These are phyloP conservation scores for Epinephelus cyanopodus DNA, from an alignment of 2,113 vertebrate species.

Conservation along the genomic window DNA sequence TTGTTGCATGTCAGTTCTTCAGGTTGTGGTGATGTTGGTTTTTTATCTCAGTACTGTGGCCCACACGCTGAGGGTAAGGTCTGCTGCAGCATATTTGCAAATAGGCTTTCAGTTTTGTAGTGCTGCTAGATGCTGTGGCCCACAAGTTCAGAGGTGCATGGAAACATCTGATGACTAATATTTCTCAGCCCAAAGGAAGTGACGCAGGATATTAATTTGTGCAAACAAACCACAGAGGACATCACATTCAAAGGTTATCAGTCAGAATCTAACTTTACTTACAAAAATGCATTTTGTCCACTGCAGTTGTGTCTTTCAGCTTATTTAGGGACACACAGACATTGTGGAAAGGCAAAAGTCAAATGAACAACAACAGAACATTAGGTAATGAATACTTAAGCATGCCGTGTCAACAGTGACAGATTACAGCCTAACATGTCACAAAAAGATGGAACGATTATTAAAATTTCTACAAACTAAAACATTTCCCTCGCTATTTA, in stretches of 20 bases:
- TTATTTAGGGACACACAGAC: neutral
- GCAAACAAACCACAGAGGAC: slow-evolving; percentile 6
- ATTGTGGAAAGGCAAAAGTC: neutral
- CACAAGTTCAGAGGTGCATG: slow-evolving; percentile 21
- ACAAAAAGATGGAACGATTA: too few relatives aligned
- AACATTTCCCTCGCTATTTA: too few relatives aligned
- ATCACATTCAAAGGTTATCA: neutral
- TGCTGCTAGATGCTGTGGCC: slow-evolving; percentile 17
- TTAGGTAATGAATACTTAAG: neutral
- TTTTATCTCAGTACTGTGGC: slow-evolving; percentile 18
- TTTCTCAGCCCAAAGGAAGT: slow-evolving; percentile 34
- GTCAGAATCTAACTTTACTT: neutral
- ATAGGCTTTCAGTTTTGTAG: slow-evolving; percentile 34
- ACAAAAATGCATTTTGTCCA: neutral
- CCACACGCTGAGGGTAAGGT: neutral
- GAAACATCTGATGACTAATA: slow-evolving; percentile 51
- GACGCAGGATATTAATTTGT: neutral
- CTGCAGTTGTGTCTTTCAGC: neutral
- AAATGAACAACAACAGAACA: neutral
- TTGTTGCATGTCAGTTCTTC: slow-evolving; percentile 3
- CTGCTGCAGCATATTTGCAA: slow-evolving; percentile 28
- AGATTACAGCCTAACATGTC: neutral
- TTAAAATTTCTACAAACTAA: too few relatives aligned
- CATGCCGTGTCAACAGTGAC: neutral
- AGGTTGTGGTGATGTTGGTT: neutral